Conservation (phyloP, 2,888 invertebrate genomes). For the Argyresthia goedartella region DNA sequence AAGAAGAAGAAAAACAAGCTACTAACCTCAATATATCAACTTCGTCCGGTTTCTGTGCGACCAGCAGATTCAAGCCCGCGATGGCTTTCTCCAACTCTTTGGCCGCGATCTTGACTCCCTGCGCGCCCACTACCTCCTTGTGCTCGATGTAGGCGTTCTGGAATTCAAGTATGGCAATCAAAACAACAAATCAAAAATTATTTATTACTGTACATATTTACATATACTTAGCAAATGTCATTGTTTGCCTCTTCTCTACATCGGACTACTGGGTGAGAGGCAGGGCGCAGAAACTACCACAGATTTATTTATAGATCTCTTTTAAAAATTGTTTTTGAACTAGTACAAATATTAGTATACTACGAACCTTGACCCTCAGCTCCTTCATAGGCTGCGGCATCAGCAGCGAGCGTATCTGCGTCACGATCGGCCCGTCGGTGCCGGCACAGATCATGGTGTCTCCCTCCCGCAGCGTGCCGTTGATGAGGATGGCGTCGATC, state of each 20-base stretch:
- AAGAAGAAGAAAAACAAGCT: neutral
- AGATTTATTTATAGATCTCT: too few species aligned
- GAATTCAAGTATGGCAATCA: too few species aligned
- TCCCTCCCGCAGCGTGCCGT: constrained; percentile 93
- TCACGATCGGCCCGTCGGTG: constrained; percentile 97
- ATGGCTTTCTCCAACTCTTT: constrained; percentile 98
- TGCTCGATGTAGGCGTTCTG: constrained; percentile 94
- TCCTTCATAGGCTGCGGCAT: constrained; percentile 99
- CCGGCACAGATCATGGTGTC: constrained; percentile 97
- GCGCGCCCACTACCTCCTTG: constrained; percentile 95
- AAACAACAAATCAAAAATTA: too few species aligned
- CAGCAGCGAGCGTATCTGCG: constrained; percentile 94
- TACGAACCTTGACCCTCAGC: constrained; percentile 95
- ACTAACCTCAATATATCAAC: constrained; percentile 82
- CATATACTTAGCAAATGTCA: too few species aligned
- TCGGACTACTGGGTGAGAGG: too few species aligned
- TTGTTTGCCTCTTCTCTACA: too few species aligned
- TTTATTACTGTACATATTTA: too few species aligned
- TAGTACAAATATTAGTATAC: too few species aligned
- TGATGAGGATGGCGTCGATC: constrained; percentile 98
- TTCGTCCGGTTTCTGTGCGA: constrained; percentile 95
- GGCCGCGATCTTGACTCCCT: constrained; percentile 98
- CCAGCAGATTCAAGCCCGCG: constrained; percentile 92
- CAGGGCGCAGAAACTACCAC: too few species aligned
- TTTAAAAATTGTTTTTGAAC: too few species aligned